Conservation (phyloP, 1,140 invertebrate genomes). For the Lamellibrachia luymesi region DNA sequence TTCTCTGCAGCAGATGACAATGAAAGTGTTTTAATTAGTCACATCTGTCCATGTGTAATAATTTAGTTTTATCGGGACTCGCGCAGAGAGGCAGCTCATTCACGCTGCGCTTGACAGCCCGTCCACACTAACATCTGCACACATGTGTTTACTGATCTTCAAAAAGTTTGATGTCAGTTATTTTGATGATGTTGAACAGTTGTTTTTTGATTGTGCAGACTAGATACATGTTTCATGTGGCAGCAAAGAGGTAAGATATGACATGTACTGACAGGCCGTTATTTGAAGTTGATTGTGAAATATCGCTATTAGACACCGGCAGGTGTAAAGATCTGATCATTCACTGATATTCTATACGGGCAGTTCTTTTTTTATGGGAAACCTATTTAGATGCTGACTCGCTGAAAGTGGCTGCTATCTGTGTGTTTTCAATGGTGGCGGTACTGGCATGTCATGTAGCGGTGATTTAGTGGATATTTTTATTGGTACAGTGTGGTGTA, state of each 20-base stretch:
- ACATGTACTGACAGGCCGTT: neutral
- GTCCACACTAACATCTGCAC: neutral
- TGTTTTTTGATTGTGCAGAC: neutral
- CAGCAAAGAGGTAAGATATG: neutral
- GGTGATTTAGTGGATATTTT: neutral
- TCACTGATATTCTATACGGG: neutral
- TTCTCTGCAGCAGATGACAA: neutral
- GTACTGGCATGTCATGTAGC: neutral
- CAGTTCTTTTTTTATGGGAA: neutral
- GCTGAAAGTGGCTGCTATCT: neutral
- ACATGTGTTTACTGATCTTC: neutral
- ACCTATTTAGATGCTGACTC: neutral
- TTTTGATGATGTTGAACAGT: neutral
- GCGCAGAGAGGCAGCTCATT: neutral
- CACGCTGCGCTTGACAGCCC: neutral
- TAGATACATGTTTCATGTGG: neutral
- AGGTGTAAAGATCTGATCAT: neutral
- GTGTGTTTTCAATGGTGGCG: neutral
- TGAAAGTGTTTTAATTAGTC: neutral
- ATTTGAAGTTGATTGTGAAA: neutral
- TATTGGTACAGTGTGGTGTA: neutral
- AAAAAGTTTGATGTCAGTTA: neutral
- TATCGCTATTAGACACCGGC: neutral
- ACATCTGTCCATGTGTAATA: neutral
- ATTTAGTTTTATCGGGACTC: neutral